Evolutionary conservation across 2,113 vertebrate species (phyloP).

Genomic region (Shinisaurus crocodilurus): DNA sequence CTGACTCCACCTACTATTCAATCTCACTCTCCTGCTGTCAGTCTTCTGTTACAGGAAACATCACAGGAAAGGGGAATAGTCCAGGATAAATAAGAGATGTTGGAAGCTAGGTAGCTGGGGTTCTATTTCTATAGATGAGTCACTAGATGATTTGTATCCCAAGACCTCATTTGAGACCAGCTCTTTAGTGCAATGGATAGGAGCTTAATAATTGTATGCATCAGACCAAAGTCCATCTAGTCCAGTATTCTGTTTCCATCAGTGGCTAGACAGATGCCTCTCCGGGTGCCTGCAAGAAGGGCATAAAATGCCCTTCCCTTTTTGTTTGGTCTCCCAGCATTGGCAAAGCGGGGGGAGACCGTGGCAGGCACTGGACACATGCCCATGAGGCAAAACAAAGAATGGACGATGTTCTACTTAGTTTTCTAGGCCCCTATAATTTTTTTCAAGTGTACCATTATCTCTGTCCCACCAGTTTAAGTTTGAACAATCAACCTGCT

Average conservation of each 20-base stretch:
- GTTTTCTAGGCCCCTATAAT: too few relatives aligned
- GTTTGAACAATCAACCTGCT: not conserved
- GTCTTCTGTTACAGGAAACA: not conserved
- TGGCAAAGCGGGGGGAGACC: not conserved
- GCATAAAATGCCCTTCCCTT: not conserved
- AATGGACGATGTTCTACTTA: too few relatives aligned
- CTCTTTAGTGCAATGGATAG: too few relatives aligned
- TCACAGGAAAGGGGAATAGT: not conserved
- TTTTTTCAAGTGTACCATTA: not conserved
- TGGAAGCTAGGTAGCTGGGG: not conserved
- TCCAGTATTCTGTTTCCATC: not conserved
- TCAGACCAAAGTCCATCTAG: too few relatives aligned
- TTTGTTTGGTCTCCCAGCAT: not conserved
- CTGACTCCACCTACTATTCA: too few relatives aligned
- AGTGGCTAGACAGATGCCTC: not conserved
- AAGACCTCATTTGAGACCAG: not conserved
- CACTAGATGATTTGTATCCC: not conserved
- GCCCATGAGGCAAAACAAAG: not conserved
- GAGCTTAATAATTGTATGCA: too few relatives aligned
- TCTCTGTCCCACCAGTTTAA: not conserved
- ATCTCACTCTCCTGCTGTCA: too few relatives aligned
- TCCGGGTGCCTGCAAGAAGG: too few relatives aligned
- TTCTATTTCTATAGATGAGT: not conserved
- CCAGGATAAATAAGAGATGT: not conserved
- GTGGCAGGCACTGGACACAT: not conserved